Evolutionary conservation across 2,797 vertebrate genomes (phyloP), one percentile per base, ranked within the genome.

Genomic region (Acanthiza pusilla): DNA sequence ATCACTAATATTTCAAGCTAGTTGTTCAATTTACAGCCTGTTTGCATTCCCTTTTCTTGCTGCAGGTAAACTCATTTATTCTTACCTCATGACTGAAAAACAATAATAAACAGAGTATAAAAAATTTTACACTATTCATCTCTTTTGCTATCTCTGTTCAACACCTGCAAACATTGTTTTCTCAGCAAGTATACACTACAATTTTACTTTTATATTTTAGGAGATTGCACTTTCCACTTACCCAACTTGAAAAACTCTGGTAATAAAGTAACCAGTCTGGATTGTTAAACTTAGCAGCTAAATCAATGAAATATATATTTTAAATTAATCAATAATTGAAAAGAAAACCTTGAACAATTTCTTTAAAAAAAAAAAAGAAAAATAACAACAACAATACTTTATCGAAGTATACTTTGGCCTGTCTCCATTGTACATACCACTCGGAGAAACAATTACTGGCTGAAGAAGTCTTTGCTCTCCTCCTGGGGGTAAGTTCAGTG

Each of bases 391-490:
- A 18, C 7, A 65, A 19, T 21, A 65, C 6, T 47, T 62, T 10
- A 61, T 27, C 16, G 8, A 71, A 60, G 27, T 11, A 32, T 50
- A 58, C 13, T 63, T 57, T 25, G 84, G 32, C 13, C 23, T 15
- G 13, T 91, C 54, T 90, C 25, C 68, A 86, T 92, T 88, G 40
- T 88, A 98, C 99, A 55, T 97, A 99, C 99, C 99, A 62, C 99
- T 99, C 36, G 99, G 99, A 91, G 99, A 99, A 95, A 99, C 98
- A 68, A 99, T 99, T 80, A 99, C 98, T 17, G 99, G 99, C 97
- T 99, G 99, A 89, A 99, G 98, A 96, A 99, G 98, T 96, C 99
- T 98, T 93, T 99, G 99, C 85, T 99, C 99, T 94, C 99, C 99
- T 96, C 98, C 98, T 42, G 99, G 98, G 60, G 99, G 99, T 94